Conservation (phyloP, 2,888 invertebrate genomes). For the Biston betularia region DNA sequence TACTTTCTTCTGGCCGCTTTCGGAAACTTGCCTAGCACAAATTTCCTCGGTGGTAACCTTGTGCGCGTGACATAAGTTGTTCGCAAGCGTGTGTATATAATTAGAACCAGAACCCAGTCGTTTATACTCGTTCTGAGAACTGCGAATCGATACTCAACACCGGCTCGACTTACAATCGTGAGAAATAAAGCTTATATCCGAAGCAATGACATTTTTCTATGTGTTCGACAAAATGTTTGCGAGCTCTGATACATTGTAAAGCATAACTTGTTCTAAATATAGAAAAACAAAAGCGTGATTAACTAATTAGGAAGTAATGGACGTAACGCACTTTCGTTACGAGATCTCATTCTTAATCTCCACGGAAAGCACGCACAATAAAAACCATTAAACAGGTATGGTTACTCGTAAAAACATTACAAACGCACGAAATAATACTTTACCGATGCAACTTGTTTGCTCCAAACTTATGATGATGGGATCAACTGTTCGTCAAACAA, state of each 20-base stretch:
- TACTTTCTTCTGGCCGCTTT: conserved; percentile 85
- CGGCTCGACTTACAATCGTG: conserved; percentile 53
- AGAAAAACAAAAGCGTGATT: conserved; percentile 33
- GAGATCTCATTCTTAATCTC: conserved; percentile 22
- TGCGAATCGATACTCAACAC: conserved; percentile 62
- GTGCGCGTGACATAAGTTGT: conserved; percentile 79
- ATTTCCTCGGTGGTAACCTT: conserved; percentile 80
- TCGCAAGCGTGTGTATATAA: conserved; percentile 68
- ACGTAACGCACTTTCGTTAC: conserved; percentile 25
- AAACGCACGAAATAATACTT: too few relatives aligned
- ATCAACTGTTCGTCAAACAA: too few relatives aligned
- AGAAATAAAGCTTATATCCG: conserved; percentile 51
- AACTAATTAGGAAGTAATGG: conserved; percentile 19
- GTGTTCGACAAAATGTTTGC: conserved; percentile 42
- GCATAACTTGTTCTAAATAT: conserved; percentile 23
- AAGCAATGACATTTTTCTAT: conserved; percentile 38
- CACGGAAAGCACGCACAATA: conserved; percentile 28
- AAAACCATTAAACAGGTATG: conserved; percentile 7
- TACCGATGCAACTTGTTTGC: too few relatives aligned
- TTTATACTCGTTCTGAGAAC: conserved; percentile 67
- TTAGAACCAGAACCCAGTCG: conserved; percentile 69
- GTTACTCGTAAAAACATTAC: conserved; percentile 25
- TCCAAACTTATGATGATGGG: too few relatives aligned
- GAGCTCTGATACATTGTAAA: conserved; percentile 35
- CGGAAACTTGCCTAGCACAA: conserved; percentile 80